Percentiles rank a stretch among this genome's conserved stretches.
Evolutionary conservation across 2,797 vertebrate genomes (phyloP).

Genomic region (Galagoides demidoff): DNA sequence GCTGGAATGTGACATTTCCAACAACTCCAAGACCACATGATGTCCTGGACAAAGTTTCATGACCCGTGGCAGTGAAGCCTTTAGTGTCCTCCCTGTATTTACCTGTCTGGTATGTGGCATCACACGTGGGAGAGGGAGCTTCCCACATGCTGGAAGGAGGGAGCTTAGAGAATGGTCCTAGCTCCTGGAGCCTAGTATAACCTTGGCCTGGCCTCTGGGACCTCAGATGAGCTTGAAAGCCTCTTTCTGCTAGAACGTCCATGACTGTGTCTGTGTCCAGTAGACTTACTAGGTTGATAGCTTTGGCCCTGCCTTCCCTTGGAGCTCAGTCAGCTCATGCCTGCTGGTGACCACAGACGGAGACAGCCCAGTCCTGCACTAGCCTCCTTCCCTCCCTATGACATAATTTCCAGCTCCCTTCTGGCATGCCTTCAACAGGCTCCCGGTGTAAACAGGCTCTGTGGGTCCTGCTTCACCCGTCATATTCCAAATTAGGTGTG

Average conservation of each 20-base stretch:
- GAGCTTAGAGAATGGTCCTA: accelerated
- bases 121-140: accelerated
- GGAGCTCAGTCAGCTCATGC: constrained; percentile 2
- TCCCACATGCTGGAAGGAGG: too few relatives aligned
- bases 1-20: background rate
- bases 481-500: background rate
- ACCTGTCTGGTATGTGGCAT: background rate
- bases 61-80: accelerated
- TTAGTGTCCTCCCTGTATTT: accelerated
- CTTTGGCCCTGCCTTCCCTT: background rate
- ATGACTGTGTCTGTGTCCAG: background rate
- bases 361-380: background rate
- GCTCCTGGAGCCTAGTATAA: background rate
- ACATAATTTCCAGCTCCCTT: constrained; percentile 52
- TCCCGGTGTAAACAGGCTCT: constrained; percentile 32
- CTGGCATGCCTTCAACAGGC: constrained; percentile 11
- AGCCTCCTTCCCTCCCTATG: constrained; percentile 31
- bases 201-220: background rate
- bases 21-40: accelerated
- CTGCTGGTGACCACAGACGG: constrained; percentile 9
- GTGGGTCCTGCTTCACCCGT: background rate
- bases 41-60: background rate
- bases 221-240: background rate
- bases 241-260: background rate
- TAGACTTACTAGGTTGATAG: background rate